phyloP scores from a whole-genome alignment of 2,113 vertebrate species.

The Zingel zingel region DNA sequence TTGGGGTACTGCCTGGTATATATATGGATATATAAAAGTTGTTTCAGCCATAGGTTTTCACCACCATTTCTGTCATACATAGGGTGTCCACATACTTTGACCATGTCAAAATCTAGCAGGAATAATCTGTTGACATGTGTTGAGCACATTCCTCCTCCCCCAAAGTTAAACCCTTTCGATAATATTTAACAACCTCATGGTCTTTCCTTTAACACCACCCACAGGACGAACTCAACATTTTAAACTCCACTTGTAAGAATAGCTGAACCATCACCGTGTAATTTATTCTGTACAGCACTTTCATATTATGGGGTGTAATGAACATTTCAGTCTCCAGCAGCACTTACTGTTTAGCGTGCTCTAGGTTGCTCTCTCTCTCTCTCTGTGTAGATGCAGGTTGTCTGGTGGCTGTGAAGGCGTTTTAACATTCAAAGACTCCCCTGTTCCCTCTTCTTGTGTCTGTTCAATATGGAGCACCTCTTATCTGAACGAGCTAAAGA shows the following conservation, averaged over 20 bases:
- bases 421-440: slow-evolving; percentile 64
- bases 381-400: slow-evolving; percentile 22
- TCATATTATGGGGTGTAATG: slow-evolving; percentile 57
- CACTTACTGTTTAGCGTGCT: slow-evolving; percentile 30
- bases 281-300: slow-evolving; percentile 34
- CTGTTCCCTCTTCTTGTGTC: slow-evolving; percentile 36
- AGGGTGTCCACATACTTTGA: background rate
- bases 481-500: slow-evolving; percentile 66
- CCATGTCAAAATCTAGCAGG: background rate
- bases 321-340: slow-evolving; percentile 45
- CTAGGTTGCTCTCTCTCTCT: background rate
- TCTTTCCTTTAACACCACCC: background rate
- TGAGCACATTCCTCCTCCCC: background rate
- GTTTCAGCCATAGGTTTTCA: background rate
- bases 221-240: slow-evolving; percentile 7
- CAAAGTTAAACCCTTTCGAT: background rate
- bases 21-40: too few species aligned
- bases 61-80: background rate
- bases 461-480: slow-evolving; percentile 72
- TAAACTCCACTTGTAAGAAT: background rate
- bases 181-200: background rate
- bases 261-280: background rate
- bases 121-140: background rate
- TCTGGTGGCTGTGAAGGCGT: slow-evolving; percentile 21
- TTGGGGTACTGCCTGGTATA: too few species aligned